phyloP scores from a whole-genome alignment of 2,888 invertebrate genomes.

The Spialia ferax region DNA sequence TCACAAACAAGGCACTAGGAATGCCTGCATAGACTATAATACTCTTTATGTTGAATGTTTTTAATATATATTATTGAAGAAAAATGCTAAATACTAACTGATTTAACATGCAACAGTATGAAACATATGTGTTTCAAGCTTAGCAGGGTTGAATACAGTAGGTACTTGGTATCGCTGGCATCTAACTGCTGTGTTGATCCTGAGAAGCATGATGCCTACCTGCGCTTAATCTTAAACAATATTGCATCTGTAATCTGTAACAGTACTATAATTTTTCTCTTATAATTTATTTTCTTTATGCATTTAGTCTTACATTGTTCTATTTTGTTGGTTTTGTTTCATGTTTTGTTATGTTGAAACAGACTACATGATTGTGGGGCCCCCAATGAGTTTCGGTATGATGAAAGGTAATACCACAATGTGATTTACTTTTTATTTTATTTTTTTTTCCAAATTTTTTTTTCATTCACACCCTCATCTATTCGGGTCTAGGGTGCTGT shows the following conservation, averaged over 20 bases:
- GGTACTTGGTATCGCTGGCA: constrained; percentile 73
- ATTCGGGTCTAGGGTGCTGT: constrained; percentile 75
- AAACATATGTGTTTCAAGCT: constrained; percentile 70
- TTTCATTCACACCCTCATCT: constrained; percentile 56
- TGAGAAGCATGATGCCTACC: constrained; percentile 76
- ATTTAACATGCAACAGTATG: constrained; percentile 61
- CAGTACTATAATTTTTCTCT: constrained; percentile 60
- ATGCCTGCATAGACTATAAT: constrained; percentile 42
- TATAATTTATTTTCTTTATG: constrained; percentile 62
- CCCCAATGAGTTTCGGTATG: constrained; percentile 95
- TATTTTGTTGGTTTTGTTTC: constrained; percentile 90
- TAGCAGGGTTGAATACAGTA: constrained; percentile 63
- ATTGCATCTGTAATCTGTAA: constrained; percentile 71
- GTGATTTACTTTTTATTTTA: constrained; percentile 63
- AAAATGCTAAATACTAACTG: constrained; percentile 75
- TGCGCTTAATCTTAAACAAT: constrained; percentile 65
- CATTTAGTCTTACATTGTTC: constrained; percentile 88
- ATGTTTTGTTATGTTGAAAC: constrained; percentile 90
- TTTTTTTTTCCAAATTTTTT: constrained; percentile 72
- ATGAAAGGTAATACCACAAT: constrained; percentile 92
- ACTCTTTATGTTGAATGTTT: constrained; percentile 39
- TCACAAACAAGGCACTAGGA: constrained; percentile 47
- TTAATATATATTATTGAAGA: background rate
- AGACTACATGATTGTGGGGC: constrained; percentile 91
- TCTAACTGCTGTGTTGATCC: constrained; percentile 68